These are phyloP conservation scores for Drosophila peninsularis DNA, from an alignment of 2,888 invertebrate genomes.

Conservation along the genomic window DNA sequence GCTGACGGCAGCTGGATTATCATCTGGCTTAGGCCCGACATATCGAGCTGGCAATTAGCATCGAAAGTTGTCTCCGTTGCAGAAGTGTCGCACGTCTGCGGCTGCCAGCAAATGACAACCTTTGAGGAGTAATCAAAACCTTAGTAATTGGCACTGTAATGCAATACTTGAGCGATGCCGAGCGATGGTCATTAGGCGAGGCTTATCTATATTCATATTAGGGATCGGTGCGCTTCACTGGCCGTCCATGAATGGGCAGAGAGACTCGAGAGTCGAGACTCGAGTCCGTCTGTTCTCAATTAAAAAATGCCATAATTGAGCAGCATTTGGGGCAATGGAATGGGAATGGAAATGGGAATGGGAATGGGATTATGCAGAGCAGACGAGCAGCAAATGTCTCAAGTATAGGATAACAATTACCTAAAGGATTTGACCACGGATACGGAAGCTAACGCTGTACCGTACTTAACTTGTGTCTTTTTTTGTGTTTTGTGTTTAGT, in stretches of 20 bases:
- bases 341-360: constrained; percentile 13
- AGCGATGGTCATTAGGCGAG: background rate
- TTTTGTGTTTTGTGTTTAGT: background rate
- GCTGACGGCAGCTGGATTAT: background rate
- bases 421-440: constrained; percentile 67
- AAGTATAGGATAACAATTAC: constrained; percentile 74
- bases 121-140: constrained; percentile 66
- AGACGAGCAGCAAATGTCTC: constrained; percentile 16
- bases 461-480: constrained; percentile 77
- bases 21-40: background rate
- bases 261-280: constrained; percentile 3
- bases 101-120: constrained; percentile 43
- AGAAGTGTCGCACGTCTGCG: constrained; percentile 12
- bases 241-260: constrained; percentile 51
- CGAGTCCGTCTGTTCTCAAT: constrained; percentile 52
- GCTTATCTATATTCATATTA: constrained; percentile 4
- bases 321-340: constrained; percentile 47
- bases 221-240: constrained; percentile 52
- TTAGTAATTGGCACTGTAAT: constrained; percentile 65
- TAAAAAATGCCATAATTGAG: constrained; percentile 75
- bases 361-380: constrained; percentile 48
- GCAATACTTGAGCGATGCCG: constrained; percentile 58
- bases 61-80: background rate
- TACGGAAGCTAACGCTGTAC: constrained; percentile 68
- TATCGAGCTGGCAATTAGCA: background rate